These are phyloP conservation scores for Drosophila repletoides DNA, from an alignment of 1,140 invertebrate genomes.

Conservation along the genomic window DNA sequence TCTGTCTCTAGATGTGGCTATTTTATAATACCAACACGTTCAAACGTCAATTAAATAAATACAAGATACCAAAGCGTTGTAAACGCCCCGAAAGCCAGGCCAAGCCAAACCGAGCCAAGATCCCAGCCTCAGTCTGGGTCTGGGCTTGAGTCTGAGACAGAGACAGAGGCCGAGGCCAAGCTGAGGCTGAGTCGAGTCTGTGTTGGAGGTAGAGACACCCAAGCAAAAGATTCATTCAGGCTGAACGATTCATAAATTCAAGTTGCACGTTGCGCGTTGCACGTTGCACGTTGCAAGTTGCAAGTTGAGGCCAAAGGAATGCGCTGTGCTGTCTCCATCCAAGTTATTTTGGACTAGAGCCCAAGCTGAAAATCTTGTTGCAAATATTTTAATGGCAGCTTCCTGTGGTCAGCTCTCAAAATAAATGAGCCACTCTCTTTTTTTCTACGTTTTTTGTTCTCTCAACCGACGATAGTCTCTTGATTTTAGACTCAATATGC, in stretches of 20 bases:
- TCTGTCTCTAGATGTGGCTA: slow-evolving; percentile 37
- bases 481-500: slow-evolving; percentile 28
- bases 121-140: too few relatives aligned
- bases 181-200: not conserved
- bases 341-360: slow-evolving; percentile 46
- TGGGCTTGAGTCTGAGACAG: not conserved
- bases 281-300: slow-evolving; percentile 11
- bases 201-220: slow-evolving; percentile 39
- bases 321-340: slow-evolving; percentile 29
- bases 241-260: slow-evolving; percentile 66
- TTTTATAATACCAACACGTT: slow-evolving; percentile 78
- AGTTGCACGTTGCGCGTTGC: slow-evolving; percentile 11
- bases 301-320: slow-evolving; percentile 43
- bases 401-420: slow-evolving; percentile 59
- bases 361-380: slow-evolving; percentile 10
- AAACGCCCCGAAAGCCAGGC: slow-evolving; percentile 67
- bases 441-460: not conserved
- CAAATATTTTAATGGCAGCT: slow-evolving; percentile 71
- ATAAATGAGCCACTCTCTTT: slow-evolving; percentile 12
- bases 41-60: slow-evolving; percentile 79
- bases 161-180: not conserved
- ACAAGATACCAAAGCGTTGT: slow-evolving; percentile 80
- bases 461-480: slow-evolving; percentile 18
- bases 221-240: slow-evolving; percentile 66
- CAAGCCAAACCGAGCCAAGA: too few relatives aligned